Evolutionary conservation across 2,888 invertebrate species (phyloP).

Genomic region (Selenia dentaria): DNA sequence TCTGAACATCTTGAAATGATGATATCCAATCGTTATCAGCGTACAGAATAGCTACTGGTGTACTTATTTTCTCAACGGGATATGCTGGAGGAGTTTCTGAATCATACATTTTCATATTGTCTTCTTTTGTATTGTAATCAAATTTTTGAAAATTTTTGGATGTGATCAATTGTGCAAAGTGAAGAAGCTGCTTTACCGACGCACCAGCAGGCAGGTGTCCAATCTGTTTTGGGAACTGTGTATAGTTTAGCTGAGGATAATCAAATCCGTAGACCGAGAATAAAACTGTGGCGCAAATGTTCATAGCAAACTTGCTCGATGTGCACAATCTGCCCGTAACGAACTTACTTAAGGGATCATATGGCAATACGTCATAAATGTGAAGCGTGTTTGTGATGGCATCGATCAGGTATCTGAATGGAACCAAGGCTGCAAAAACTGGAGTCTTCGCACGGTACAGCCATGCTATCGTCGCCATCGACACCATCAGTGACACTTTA

Average conservation of each 20-base stretch:
- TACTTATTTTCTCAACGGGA: conserved; percentile 27
- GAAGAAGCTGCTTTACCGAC: conserved; percentile 65
- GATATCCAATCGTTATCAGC: conserved; percentile 41
- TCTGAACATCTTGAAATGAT: conserved; percentile 30
- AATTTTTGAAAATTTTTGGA: conserved; percentile 39
- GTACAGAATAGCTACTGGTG: conserved; percentile 37
- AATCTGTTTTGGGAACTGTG: conserved; percentile 29
- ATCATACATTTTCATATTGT: conserved; percentile 36
- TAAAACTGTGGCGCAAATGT: conserved; percentile 32
- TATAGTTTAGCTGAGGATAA: conserved; percentile 33
- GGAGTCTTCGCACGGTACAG: conserved; percentile 64
- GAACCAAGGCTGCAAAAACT: neutral
- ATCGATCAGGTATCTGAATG: neutral
- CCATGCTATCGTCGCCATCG: conserved; percentile 86
- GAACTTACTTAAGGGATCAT: conserved; percentile 1
- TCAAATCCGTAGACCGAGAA: conserved; percentile 38
- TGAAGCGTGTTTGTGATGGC: neutral
- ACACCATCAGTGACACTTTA: conserved; percentile 83
- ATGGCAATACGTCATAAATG: conserved; percentile 12
- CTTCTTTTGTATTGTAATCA: conserved; percentile 33
- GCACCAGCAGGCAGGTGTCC: conserved; percentile 59
- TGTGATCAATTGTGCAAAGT: conserved; percentile 42
- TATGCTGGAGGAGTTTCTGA: conserved; percentile 12
- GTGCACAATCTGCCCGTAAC: conserved; percentile 3
- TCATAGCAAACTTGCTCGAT: neutral